Percentiles rank a stretch among this genome's conserved stretches.
phyloP scores from a whole-genome alignment of 2,113 vertebrate genomes.

The Naja naja region DNA sequence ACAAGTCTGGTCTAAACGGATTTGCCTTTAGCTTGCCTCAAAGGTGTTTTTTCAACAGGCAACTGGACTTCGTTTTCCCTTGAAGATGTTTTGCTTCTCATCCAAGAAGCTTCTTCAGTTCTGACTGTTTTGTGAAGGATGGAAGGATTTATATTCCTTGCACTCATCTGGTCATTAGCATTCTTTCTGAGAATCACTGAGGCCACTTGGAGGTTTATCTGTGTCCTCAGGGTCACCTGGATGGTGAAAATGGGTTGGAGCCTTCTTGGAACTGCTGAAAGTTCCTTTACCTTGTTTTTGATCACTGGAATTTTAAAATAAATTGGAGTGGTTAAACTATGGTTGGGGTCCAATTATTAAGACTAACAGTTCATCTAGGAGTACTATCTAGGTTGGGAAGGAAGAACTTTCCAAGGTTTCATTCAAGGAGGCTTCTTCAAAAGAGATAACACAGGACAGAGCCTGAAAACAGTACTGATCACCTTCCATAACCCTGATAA shows the following conservation, averaged over 20 bases:
- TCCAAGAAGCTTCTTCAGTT: too few relatives aligned
- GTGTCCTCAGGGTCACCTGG: too few relatives aligned
- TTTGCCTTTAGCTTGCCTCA: accelerated
- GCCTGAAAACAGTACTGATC: background rate
- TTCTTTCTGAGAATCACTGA: too few relatives aligned
- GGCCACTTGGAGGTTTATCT: too few relatives aligned
- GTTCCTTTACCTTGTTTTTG: background rate
- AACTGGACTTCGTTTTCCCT: too few relatives aligned
- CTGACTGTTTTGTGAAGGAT: too few relatives aligned
- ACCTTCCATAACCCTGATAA: background rate
- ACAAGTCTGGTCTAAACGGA: accelerated
- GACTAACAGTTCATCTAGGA: background rate
- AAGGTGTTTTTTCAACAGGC: too few relatives aligned
- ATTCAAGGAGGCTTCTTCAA: background rate
- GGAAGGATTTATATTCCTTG: too few relatives aligned
- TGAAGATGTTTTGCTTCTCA: too few relatives aligned
- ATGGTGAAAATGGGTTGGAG: too few relatives aligned
- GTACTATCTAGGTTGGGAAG: background rate
- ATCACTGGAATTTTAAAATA: background rate
- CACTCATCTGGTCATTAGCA: too few relatives aligned
- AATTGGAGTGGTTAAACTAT: background rate
- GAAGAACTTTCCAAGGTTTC: background rate
- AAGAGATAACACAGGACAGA: background rate
- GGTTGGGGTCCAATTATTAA: background rate
- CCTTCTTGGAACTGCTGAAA: too few relatives aligned